Percentiles rank a stretch among this genome's conserved stretches.
These are phyloP conservation scores for Tangara arthus DNA, from an alignment of 2,797 vertebrate genomes.

Conservation along the genomic window DNA sequence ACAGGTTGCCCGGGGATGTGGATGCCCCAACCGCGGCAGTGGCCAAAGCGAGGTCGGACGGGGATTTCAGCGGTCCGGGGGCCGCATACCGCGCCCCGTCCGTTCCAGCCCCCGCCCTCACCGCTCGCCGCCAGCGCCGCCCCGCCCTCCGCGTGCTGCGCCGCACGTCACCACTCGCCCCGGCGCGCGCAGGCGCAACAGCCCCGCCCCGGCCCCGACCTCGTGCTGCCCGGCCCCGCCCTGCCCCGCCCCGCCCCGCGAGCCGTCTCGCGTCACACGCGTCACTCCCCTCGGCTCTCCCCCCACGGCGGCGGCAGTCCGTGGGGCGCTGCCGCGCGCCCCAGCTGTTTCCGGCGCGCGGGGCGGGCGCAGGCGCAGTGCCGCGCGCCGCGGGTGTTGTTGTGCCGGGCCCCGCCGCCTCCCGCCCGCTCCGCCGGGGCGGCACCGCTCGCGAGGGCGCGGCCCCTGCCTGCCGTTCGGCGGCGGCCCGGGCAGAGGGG, in stretches of 20 bases:
- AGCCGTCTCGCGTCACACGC: not conserved
- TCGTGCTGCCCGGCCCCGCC: too few relatives aligned
- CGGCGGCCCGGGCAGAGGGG: not conserved
- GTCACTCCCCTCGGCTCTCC: not conserved
- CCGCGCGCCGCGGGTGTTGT: not conserved
- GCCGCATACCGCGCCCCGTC: fast-evolving
- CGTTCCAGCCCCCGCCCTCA: fast-evolving
- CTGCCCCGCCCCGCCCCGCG: too few relatives aligned
- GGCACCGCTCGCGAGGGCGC: not conserved
- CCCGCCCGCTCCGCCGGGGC: not conserved
- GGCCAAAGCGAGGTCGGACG: fast-evolving
- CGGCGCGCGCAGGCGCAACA: not conserved
- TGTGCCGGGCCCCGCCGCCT: not conserved
- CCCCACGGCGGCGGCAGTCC: not conserved
- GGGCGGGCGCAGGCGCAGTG: not conserved
- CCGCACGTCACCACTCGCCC: not conserved
- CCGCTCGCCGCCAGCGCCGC: fast-evolving
- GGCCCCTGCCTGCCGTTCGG: not conserved
- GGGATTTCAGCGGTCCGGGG: fast-evolving
- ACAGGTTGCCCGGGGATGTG: not conserved
- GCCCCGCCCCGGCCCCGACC: not conserved
- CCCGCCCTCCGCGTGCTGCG: not conserved
- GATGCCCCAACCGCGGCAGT: fast-evolving
- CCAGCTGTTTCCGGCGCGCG: not conserved
- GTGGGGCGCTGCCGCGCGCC: not conserved